Evolutionary conservation across 1,140 invertebrate genomes (phyloP), one percentile per base, ranked within the genome.

Genomic region (Agrilus planipennis): DNA sequence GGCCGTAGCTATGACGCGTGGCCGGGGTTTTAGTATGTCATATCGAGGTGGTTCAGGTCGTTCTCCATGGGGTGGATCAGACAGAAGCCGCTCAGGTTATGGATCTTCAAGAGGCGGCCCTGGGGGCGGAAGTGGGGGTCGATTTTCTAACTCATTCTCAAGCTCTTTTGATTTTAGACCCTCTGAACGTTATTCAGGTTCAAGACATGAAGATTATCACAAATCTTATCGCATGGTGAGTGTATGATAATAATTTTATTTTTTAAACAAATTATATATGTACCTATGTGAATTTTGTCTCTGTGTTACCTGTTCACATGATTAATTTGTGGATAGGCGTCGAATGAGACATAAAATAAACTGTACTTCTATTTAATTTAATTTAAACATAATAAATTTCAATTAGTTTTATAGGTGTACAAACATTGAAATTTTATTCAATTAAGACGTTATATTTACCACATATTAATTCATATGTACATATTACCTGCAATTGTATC

Each of bases 201-300:
- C 44, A 25, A 37, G 41, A 31, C 22, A 29, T 20, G 55, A 54
- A 34, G 57, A 59, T 31, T 55, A 52, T 27, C 41, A 47, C 20
- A 52, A 52, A 40, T 45, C 56, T 3, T 59, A 57, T 21, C 47
- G 52, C 48, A 31, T 34, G 28, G 57, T 59, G 47, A 53, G 47
- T 49, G 35, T 42, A 18, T 16, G 10, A 37, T 28, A 28, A 10
- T 37, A 36, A 17, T 2, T 2, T 38, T 6, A 3, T 18, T 12
- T 29, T 30, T 36, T 42, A n/a, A 2, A 23, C 3, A 16, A 23
- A 27, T n/a, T n/a, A n/a, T n/a, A n/a, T n/a, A n/a, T n/a, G 34
- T 19, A 12, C 38, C 10, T 2, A 45, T 22, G 16, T 7, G 7
- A 9, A 9, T 12, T 41, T 34, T 25, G 38, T 42, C 41, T 42